These are phyloP conservation scores for Probosciger aterrimus DNA, from an alignment of 2,113 vertebrate genomes.

Conservation along the genomic window DNA sequence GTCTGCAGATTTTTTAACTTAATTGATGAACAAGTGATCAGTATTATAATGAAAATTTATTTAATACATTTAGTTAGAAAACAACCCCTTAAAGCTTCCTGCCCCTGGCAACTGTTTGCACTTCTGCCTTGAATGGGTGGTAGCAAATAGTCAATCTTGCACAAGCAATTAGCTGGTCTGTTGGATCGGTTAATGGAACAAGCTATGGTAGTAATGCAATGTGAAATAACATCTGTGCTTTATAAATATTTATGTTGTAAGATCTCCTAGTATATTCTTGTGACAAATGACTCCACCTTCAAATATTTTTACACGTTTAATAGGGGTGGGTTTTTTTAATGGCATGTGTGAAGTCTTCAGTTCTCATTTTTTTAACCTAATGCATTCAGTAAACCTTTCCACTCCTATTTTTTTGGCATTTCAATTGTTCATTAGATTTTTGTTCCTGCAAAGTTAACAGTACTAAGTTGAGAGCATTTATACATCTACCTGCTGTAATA, in stretches of 20 bases:
- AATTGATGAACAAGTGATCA: not conserved
- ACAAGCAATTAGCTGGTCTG: slow-evolving; percentile 63
- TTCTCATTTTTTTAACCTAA: not conserved
- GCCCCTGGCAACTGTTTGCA: rapidly evolving
- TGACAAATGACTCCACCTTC: slow-evolving; percentile 14
- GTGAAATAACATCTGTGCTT: slow-evolving; percentile 71
- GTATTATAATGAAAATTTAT: not conserved
- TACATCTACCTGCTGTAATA: not conserved
- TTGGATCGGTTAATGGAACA: slow-evolving; percentile 68
- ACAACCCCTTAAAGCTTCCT: not conserved
- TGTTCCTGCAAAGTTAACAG: not conserved
- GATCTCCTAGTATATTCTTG: not conserved
- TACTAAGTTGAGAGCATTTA: not conserved
- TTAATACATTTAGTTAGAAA: not conserved
- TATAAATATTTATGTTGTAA: slow-evolving; percentile 76
- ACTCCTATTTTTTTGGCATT: not conserved
- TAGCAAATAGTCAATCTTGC: slow-evolving; percentile 12
- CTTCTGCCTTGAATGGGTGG: not conserved
- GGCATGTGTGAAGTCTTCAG: not conserved
- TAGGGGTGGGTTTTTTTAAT: not conserved
- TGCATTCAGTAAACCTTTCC: not conserved
- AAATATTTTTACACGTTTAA: slow-evolving; percentile 16
- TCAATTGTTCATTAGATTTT: not conserved
- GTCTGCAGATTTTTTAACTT: not conserved
- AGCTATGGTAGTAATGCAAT: slow-evolving; percentile 43